Conservation (phyloP, 2,888 invertebrate genomes). For the Itoplectis maculator region DNA sequence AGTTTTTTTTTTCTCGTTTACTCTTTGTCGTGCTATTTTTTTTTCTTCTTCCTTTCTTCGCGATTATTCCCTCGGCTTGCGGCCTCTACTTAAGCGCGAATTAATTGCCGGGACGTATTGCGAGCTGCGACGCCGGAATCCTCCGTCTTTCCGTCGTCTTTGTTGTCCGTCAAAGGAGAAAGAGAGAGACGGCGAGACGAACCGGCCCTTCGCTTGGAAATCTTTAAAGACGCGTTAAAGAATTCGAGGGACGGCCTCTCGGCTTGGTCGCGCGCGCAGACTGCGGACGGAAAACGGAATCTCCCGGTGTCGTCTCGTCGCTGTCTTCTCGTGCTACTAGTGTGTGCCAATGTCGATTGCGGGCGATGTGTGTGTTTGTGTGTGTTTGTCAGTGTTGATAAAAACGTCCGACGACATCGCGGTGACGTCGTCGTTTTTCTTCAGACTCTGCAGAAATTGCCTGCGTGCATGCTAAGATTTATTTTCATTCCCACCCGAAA, state of each 20-base stretch:
- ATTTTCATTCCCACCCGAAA: not conserved
- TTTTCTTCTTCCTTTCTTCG: not conserved
- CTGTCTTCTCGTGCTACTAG: constrained; percentile 34
- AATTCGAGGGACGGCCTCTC: constrained; percentile 40
- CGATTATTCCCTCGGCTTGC: not conserved
- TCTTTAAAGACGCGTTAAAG: constrained; percentile 37
- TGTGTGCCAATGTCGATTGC: constrained; percentile 2
- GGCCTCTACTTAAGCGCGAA: constrained; percentile 66
- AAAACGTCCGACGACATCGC: constrained; percentile 54
- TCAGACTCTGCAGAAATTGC: too few species aligned
- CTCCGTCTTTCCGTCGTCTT: constrained; percentile 30
- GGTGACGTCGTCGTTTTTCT: constrained; percentile 61
- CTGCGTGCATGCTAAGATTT: not conserved
- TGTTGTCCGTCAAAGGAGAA: too few species aligned
- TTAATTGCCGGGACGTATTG: constrained; percentile 67
- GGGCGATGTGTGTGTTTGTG: too few species aligned
- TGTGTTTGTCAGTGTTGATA: constrained; percentile 25
- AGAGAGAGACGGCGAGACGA: constrained; percentile 30
- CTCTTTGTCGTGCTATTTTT: not conserved
- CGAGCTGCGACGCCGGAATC: constrained; percentile 39
- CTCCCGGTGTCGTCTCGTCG: constrained; percentile 32
- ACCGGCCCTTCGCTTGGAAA: constrained; percentile 3
- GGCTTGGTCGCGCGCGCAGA: constrained; percentile 43
- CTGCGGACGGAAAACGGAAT: constrained; percentile 26
- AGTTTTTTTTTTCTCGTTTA: constrained; percentile 27